Conservation (phyloP, 1,140 invertebrate genomes). For the Aphis gossypii region DNA sequence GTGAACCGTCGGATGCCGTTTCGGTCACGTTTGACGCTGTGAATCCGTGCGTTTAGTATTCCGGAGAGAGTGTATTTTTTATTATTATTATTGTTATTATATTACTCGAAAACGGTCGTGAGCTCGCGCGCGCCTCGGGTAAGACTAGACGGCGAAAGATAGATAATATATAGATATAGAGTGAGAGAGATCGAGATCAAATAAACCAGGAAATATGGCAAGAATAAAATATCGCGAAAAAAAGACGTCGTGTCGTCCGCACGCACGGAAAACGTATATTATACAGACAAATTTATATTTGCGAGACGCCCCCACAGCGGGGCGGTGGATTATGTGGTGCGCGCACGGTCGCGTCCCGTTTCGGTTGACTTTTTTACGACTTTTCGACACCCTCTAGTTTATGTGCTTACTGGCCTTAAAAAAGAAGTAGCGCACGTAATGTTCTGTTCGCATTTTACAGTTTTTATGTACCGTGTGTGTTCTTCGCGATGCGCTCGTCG, state of each 20-base stretch:
- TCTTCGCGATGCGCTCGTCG: neutral
- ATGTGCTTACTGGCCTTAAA: constrained; percentile 29
- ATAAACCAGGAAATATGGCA: neutral
- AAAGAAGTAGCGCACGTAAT: constrained; percentile 32
- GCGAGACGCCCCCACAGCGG: neutral
- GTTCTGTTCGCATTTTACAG: neutral
- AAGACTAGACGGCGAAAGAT: neutral
- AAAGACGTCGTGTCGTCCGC: neutral
- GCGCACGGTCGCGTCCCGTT: constrained; percentile 25
- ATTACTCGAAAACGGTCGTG: neutral
- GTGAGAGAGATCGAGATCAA: neutral
- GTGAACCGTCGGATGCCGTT: neutral
- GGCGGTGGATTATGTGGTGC: constrained; percentile 5
- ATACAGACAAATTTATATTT: constrained; percentile 35
- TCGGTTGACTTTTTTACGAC: constrained; percentile 52
- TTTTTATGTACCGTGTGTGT: neutral
- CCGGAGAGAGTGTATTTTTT: neutral
- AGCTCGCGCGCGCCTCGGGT: neutral
- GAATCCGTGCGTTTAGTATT: constrained; percentile 48
- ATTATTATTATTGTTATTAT: constrained; percentile 8
- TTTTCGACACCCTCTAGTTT: constrained; percentile 42
- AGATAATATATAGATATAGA: too few species aligned
- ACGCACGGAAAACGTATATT: neutral
- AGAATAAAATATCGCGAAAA: neutral
- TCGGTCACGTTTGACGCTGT: constrained; percentile 40